phyloP scores from a whole-genome alignment of 2,113 vertebrate species.

The Ailuropoda melanoleuca region DNA sequence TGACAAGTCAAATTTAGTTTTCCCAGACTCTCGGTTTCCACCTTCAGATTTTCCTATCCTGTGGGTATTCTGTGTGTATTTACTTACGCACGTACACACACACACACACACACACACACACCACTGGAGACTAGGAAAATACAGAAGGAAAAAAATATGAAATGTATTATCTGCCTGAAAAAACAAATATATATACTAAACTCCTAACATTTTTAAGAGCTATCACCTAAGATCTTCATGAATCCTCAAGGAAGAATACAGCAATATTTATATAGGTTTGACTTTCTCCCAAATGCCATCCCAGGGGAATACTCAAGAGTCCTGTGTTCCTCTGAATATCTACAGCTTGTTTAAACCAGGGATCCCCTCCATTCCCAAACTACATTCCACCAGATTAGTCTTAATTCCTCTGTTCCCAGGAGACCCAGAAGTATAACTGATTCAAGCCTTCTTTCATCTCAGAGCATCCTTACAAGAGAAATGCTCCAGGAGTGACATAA shows the following conservation, averaged over 20 bases:
- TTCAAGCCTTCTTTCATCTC: neutral
- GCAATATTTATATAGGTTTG: neutral
- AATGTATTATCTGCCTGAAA: neutral
- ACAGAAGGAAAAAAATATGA: neutral
- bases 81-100: accelerated
- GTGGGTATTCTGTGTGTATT: neutral
- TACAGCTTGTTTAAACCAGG: neutral
- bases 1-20: neutral
- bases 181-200: neutral
- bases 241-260: slow-evolving; percentile 23
- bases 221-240: neutral
- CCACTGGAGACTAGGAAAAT: neutral
- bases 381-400: neutral
- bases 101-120: neutral
- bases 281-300: neutral
- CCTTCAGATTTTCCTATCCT: slow-evolving; percentile 10
- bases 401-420: neutral
- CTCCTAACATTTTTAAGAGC: neutral
- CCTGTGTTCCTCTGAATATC: neutral
- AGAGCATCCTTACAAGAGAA: neutral
- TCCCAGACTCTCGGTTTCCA: neutral
- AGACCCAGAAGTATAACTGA: neutral
- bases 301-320: neutral
- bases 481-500: neutral
- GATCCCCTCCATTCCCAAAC: neutral